phyloP scores from a whole-genome alignment of 2,113 vertebrate genomes.

The Numida meleagris region DNA sequence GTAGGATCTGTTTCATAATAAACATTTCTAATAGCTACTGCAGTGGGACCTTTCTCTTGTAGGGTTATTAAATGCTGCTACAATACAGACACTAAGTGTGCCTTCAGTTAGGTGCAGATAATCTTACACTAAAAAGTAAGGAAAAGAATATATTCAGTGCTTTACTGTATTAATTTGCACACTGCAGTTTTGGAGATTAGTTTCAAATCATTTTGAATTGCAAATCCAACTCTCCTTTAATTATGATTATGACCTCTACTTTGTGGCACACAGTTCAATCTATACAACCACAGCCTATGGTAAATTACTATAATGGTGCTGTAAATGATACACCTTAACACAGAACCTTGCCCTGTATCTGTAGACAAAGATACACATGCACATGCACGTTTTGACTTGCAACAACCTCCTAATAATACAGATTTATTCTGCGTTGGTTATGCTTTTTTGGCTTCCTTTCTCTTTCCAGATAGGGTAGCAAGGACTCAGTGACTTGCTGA shows the following conservation, averaged over 20 bases:
- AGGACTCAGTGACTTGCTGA: constrained; percentile 55
- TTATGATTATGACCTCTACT: constrained; percentile 31
- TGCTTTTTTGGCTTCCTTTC: background rate
- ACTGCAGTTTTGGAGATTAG: constrained; percentile 29
- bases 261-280: background rate
- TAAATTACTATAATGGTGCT: background rate
- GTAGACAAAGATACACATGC: background rate
- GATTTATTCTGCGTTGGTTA: constrained; percentile 22
- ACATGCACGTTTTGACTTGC: constrained; percentile 35
- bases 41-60: background rate
- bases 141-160: background rate
- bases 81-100: background rate
- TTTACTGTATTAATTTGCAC: background rate
- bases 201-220: constrained; percentile 56
- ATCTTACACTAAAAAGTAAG: background rate
- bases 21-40: background rate
- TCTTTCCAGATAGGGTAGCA: background rate
- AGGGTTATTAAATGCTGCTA: background rate
- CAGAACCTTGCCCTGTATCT: background rate
- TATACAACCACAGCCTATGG: background rate
- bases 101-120: background rate
- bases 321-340: background rate
- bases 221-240: constrained; percentile 33
- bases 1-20: background rate
- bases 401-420: constrained; percentile 1